Base-by-base conservation (phyloP, 2,888 invertebrate genomes). In the Lycocerus yunnanus region DNA sequence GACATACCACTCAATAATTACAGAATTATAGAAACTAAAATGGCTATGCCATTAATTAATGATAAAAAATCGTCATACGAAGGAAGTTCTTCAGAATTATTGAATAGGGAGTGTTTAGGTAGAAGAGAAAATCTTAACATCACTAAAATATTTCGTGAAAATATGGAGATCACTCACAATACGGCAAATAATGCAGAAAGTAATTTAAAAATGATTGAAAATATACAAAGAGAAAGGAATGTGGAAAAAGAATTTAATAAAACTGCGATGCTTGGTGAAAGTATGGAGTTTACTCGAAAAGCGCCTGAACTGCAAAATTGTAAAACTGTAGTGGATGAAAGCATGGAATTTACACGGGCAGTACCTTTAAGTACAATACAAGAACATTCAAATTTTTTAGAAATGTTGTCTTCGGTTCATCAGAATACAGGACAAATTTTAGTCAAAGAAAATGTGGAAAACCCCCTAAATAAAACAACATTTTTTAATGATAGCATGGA, bases 401-500 rank as follows among this genome's bases (percentile, higher is more conserved):
- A 1, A 13, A 13, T 13, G 11, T 27, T 27, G 13, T 13, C 4
- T 27, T 13, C 27, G 13, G 13, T 13, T 1, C 27, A 27, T 13
- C 27, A 27, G 13, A 13, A 27, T 27, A 11, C 13, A 27, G 27
- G 27, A 27, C 13, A 27, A 27, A 27, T 27, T 27, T 27, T 27
- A 27, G 4, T 13, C 27, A 27, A 27, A 13, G 27, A 27, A 27
- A 27, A 27, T 27, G 11, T 27, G 13, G 27, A 27, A 27, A 69
- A 58, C 15, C 2, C 16, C 8, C n/a, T n/a, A 43, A 71, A 61
- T 61, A 27, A 60, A 69, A 24, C 69, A 2, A 27, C 13, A 8
- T 11, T 11, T 15, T 18, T 70, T 24, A 27, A 66, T 11, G 74
- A 61, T 21, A 63, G 67, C 15, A 60, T 71, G 66, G 71, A 74